Conservation (phyloP, 2,113 vertebrate species). For the Geothlypis trichas region DNA sequence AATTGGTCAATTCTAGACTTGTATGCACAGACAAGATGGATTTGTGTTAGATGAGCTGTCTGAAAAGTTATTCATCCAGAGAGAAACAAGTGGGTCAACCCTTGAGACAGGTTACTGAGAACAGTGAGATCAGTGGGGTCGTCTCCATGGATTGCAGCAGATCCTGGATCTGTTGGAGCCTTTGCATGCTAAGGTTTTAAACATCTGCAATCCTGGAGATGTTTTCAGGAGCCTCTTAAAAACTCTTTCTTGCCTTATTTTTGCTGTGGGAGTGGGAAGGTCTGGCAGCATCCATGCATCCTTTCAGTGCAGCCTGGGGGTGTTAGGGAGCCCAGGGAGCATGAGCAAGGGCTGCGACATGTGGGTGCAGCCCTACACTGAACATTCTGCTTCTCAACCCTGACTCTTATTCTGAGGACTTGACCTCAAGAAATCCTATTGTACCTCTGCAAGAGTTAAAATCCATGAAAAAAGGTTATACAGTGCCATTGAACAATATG, state of each 20-base stretch:
- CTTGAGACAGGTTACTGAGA: neutral
- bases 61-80: neutral
- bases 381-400: neutral
- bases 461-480: neutral
- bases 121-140: neutral
- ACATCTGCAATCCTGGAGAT: neutral
- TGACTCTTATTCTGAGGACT: neutral
- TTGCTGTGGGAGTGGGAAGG: neutral
- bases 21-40: neutral
- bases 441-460: constrained; percentile 25
- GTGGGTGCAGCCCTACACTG: neutral
- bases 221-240: neutral
- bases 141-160: neutral
- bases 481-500: neutral
- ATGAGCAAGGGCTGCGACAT: neutral
- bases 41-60: neutral
- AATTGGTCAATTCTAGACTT: neutral
- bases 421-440: neutral
- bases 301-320: neutral
- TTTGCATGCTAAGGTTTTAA: neutral
- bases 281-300: rapidly evolving
- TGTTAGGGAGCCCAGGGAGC: neutral
- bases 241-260: neutral
- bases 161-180: neutral
- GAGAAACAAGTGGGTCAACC: neutral